A percentile compares a stretch with the other conserved stretches of the same genome.
These are phyloP conservation scores for Psilopsiagon aurifrons DNA, from an alignment of 2,113 vertebrate species.

Conservation along the genomic window DNA sequence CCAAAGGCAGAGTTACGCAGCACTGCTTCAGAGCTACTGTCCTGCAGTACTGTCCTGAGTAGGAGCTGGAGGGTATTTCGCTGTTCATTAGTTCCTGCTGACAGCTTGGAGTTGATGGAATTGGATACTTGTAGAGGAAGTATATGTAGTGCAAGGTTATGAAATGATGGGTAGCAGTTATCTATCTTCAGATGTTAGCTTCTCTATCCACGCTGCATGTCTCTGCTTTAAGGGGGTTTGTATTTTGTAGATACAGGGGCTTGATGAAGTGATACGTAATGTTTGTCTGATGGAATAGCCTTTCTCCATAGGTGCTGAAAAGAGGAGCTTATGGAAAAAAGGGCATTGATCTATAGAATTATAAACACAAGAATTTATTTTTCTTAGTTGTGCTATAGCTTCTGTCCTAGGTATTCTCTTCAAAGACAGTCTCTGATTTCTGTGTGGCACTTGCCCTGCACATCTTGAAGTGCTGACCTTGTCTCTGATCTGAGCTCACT, in stretches of 20 bases:
- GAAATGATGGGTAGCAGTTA: neutral
- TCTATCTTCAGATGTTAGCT: neutral
- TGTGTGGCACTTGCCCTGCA: neutral
- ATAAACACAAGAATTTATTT: neutral
- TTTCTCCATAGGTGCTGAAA: neutral
- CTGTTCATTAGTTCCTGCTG: neutral
- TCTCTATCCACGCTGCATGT: neutral
- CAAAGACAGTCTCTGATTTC: neutral
- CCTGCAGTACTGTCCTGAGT: neutral
- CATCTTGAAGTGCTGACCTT: neutral
- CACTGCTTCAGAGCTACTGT: neutral
- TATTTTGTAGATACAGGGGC: neutral
- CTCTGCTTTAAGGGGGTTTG: neutral
- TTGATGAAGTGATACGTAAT: rapidly evolving
- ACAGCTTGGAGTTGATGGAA: neutral
- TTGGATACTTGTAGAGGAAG: neutral
- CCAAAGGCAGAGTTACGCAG: neutral
- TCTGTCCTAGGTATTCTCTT: neutral
- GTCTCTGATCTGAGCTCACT: neutral
- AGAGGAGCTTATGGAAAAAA: neutral
- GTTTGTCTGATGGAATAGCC: neutral
- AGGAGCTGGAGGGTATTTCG: neutral
- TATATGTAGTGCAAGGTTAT: neutral
- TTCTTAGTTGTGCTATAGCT: neutral
- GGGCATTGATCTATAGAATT: neutral